Evolutionary conservation across 2,888 invertebrate species (phyloP).

Genomic region (Sphaerophoria taeniata): DNA sequence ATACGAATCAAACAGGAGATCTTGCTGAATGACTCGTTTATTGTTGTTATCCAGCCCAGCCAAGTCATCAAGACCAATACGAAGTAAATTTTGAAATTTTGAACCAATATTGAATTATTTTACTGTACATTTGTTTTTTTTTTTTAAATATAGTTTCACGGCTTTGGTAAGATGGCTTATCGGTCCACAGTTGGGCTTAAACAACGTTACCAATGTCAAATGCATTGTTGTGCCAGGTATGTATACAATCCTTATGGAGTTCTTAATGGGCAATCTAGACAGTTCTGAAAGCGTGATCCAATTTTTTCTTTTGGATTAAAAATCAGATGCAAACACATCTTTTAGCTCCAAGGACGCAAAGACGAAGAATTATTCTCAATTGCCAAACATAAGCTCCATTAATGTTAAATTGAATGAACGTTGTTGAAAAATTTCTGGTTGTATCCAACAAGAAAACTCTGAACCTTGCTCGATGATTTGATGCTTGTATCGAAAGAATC

Average conservation of each 20-base stretch:
- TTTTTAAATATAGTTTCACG: conserved; percentile 87
- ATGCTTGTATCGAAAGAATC: too few relatives aligned
- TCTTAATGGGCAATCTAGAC: neutral
- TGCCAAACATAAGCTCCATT: too few relatives aligned
- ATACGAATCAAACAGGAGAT: neutral
- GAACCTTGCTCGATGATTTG: too few relatives aligned
- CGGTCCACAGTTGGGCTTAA: conserved; percentile 95
- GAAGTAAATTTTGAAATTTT: conserved; percentile 28
- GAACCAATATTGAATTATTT: neutral
- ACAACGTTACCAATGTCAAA: conserved; percentile 94
- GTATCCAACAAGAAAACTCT: too few relatives aligned
- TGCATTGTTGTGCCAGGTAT: conserved; percentile 83
- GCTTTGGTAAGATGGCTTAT: conserved; percentile 96
- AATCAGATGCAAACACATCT: too few relatives aligned
- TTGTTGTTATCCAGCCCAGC: conserved; percentile 29
- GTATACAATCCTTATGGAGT: neutral
- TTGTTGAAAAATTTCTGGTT: too few relatives aligned
- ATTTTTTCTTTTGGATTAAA: too few relatives aligned
- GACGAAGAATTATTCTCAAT: too few relatives aligned
- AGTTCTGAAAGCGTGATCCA: conserved; percentile 75
- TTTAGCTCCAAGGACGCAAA: too few relatives aligned
- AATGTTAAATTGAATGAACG: too few relatives aligned
- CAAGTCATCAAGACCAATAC: conserved; percentile 20
- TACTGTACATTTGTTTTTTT: neutral
- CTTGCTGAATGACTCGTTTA: conserved; percentile 14